Conservation (phyloP, 2,888 invertebrate species). For the Polia nebulosa region DNA sequence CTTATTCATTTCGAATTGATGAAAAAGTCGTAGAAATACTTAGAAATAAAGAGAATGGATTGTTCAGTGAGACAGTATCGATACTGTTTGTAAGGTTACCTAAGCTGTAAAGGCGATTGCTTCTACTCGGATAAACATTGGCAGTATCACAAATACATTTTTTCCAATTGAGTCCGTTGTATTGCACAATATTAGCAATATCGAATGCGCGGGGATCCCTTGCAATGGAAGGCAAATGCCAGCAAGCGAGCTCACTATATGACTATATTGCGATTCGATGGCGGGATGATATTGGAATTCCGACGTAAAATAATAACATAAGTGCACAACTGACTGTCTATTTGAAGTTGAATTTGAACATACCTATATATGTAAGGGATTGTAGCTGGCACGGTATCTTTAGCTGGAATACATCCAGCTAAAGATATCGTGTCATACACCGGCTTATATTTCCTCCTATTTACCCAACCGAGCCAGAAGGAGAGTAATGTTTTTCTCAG, state of each 20-base stretch:
- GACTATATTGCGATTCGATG: slow-evolving; percentile 83
- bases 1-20: slow-evolving; percentile 29
- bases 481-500: no score
- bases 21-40: slow-evolving; percentile 21
- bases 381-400: no score
- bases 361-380: slow-evolving; percentile 15
- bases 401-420: no score
- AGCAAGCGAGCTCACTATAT: slow-evolving; percentile 76
- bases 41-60: slow-evolving; percentile 30
- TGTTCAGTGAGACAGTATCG: slow-evolving; percentile 22
- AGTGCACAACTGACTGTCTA: slow-evolving; percentile 66
- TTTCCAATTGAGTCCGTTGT: slow-evolving; percentile 72
- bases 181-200: slow-evolving; percentile 86
- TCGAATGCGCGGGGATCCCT: slow-evolving; percentile 77
- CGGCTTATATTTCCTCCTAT: no score
- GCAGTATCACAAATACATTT: slow-evolving; percentile 64
- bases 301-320: slow-evolving; percentile 77
- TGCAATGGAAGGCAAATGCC: slow-evolving; percentile 84
- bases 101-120: slow-evolving; percentile 50
- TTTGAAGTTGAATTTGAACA: slow-evolving; percentile 49
- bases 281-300: slow-evolving; percentile 85
- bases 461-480: no score
- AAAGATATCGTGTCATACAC: no score
- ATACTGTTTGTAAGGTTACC: slow-evolving; percentile 27
- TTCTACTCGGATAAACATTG: slow-evolving; percentile 60